Evolutionary conservation across 2,888 invertebrate species (phyloP).

Genomic region (Flabesymbios commensalis): DNA sequence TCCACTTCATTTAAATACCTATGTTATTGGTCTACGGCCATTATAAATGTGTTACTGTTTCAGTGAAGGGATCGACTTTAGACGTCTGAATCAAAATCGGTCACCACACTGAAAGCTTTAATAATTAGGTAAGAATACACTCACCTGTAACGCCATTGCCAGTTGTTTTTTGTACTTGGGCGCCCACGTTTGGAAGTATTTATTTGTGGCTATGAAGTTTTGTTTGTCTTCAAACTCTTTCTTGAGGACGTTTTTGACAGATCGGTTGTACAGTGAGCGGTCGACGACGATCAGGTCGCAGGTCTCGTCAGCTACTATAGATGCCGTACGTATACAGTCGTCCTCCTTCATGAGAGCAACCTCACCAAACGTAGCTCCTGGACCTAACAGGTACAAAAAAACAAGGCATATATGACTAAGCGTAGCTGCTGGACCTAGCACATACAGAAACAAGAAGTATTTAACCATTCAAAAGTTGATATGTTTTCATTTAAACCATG

Average conservation of each 20-base stretch:
- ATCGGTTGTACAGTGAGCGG: slow-evolving; percentile 53
- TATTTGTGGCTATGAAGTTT: slow-evolving; percentile 51
- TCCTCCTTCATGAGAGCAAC: slow-evolving; percentile 59
- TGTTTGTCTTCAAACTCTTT: slow-evolving; percentile 57
- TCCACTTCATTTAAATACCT: no score
- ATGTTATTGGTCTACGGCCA: no score
- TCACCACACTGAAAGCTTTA: no score
- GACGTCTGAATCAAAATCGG: no score
- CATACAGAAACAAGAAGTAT: no score
- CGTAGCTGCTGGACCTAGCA: no score
- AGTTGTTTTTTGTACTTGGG: slow-evolving; percentile 58
- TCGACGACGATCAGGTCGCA: slow-evolving; percentile 59
- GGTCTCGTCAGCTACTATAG: slow-evolving; percentile 52
- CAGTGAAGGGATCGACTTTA: no score
- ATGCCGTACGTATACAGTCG: slow-evolving; percentile 56
- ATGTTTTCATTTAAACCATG: no score
- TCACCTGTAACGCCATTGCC: slow-evolving; percentile 58
- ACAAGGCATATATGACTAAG: not conserved
- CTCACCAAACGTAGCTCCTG: slow-evolving; percentile 59
- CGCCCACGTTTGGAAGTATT: slow-evolving; percentile 54
- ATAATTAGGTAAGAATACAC: no score
- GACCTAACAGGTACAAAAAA: no score
- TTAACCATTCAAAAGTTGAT: no score
- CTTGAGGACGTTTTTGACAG: slow-evolving; percentile 50
- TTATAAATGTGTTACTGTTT: no score